Evolutionary conservation across 2,888 invertebrate species (phyloP).

Genomic region (Hylaea fasciaria): DNA sequence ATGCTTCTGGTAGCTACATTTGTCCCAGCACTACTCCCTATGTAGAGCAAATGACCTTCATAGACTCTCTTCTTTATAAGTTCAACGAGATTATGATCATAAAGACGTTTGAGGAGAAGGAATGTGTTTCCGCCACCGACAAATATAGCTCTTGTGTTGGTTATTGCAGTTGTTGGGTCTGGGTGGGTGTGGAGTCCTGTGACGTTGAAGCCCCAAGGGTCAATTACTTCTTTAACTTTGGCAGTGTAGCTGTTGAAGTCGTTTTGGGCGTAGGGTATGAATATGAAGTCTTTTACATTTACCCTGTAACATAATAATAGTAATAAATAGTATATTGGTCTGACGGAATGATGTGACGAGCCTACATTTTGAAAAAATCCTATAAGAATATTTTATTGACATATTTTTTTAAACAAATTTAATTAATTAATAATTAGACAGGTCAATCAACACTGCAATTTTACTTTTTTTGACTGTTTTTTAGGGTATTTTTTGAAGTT

Average conservation of each 20-base stretch:
- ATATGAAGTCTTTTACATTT: conserved; percentile 87
- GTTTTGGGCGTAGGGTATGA: conserved; percentile 90
- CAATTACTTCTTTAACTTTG: conserved; percentile 84
- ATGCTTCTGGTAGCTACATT: conserved; percentile 93
- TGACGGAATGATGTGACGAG: not conserved
- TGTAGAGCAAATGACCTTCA: conserved; percentile 87
- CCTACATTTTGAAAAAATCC: not conserved
- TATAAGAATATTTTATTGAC: too few species aligned
- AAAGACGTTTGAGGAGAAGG: conserved; percentile 88
- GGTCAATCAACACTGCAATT: too few species aligned
- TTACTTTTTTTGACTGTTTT: too few species aligned
- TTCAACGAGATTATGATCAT: conserved; percentile 87
- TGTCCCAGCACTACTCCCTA: conserved; percentile 93
- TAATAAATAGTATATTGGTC: not conserved
- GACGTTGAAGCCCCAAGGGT: conserved; percentile 87
- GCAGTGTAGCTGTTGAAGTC: conserved; percentile 88
- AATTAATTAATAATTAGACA: too few species aligned
- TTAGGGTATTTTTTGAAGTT: too few species aligned
- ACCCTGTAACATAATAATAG: conserved; percentile 79
- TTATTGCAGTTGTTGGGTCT: conserved; percentile 84
- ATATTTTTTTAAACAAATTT: too few species aligned
- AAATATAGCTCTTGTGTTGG: conserved; percentile 88
- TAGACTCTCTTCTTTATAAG: conserved; percentile 87
- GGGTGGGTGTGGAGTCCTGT: conserved; percentile 87
- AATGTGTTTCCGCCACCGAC: conserved; percentile 94